Conservation (phyloP, 2,888 invertebrate genomes). For the Ecliptopera silaceata region DNA sequence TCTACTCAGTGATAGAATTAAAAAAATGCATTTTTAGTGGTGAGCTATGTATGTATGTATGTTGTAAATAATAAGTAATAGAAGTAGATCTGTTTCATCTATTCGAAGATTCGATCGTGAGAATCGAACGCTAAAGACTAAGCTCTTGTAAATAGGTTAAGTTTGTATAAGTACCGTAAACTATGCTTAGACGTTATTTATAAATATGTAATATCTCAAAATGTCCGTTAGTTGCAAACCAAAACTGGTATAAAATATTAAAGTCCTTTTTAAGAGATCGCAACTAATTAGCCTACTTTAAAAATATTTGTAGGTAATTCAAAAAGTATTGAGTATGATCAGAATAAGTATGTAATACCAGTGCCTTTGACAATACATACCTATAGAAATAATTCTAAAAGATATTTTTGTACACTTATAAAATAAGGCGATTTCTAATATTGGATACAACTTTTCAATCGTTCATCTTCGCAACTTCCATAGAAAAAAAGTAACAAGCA, state of each 20-base stretch:
- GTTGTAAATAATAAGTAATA: constrained; percentile 67
- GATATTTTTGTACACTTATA: constrained; percentile 80
- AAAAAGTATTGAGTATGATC: constrained; percentile 59
- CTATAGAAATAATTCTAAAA: constrained; percentile 72
- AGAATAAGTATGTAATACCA: constrained; percentile 65
- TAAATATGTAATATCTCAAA: constrained; percentile 76
- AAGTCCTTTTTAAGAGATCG: constrained; percentile 66
- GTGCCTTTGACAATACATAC: constrained; percentile 82
- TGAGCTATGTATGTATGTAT: constrained; percentile 73
- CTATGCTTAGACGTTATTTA: constrained; percentile 78
- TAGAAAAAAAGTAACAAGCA: constrained; percentile 19
- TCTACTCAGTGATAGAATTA: constrained; percentile 81
- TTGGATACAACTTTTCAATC: constrained; percentile 38
- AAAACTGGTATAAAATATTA: constrained; percentile 50
- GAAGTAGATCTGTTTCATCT: constrained; percentile 82
- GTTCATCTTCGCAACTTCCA: constrained; percentile 34
- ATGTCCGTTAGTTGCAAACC: constrained; percentile 70
- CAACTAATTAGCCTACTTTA: constrained; percentile 47
- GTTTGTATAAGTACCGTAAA: constrained; percentile 72
- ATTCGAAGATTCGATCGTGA: constrained; percentile 78
- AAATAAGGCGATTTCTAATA: constrained; percentile 59
- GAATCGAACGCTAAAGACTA: constrained; percentile 81
- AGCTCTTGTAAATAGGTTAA: constrained; percentile 72
- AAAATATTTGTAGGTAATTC: constrained; percentile 43
- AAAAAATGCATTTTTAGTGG: constrained; percentile 80